Evolutionary conservation across 2,113 vertebrate genomes (phyloP), one percentile per base, ranked within the genome.

Genomic region (Nyctereutes procyonoides): DNA sequence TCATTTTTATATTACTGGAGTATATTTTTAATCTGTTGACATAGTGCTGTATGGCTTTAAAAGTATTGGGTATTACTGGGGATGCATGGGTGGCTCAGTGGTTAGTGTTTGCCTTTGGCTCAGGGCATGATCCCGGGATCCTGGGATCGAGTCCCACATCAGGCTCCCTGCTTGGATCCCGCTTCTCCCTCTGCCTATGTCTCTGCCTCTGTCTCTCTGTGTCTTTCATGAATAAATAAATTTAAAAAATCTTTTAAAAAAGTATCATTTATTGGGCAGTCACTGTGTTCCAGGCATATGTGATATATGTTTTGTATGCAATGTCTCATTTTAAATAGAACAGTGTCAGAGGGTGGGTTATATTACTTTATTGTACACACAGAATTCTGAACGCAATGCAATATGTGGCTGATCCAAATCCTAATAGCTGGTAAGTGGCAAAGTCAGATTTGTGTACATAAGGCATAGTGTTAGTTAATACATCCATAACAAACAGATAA

Each of bases 291-390:
- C 4, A 74, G 71, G 88, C 28, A 80, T 74, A 53, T 71, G 5
- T 28, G 60, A 11, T 30, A 38, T 26, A 38, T 58, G 26, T 2
- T 63, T 94, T 87, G 5, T n/a, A 51, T 48, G 2, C 4, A 80
- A 19, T 8, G 8, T 53, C 10, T 67, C 10, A 65, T 60, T 96
- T 90, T 58, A 58, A 79, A 55, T 51, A 83, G 30, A 62, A 43
- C 2, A 56, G 19, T 69, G 12, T 82, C 43, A 16, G 0, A 13
- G 26, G 1, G 5, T 20, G 2, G 7, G 3, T 74, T 43, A 4
- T 90, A 55, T 43, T 58, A n/a, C 4, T 24, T 80, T 71, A 73
- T 32, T 22, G 1, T 65, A 79, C 17, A 26, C 4, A 28, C 26
- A 62, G 38, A 84, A 92, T 58, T 13, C 6, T 93, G 32, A 73